Percentiles rank a stretch among this genome's conserved stretches.
phyloP scores from a whole-genome alignment of 1,140 invertebrate species.

The Camponotus vicinus region DNA sequence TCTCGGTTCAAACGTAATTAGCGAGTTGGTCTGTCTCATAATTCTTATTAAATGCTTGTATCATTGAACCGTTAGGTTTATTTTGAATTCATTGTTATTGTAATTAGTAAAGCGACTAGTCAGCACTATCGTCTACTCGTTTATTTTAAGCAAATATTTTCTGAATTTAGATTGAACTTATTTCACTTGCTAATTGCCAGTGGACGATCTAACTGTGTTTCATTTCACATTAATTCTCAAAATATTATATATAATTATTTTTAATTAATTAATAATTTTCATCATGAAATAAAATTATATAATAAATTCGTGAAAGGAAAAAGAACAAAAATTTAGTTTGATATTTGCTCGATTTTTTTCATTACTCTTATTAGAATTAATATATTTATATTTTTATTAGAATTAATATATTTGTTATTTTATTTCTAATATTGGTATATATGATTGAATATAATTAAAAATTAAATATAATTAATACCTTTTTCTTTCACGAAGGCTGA shows the following conservation, averaged over 20 bases:
- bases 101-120: slow-evolving; percentile 13
- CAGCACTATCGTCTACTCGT: background rate
- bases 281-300: background rate
- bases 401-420: background rate
- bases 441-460: too few species aligned
- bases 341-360: background rate
- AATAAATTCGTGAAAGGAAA: too few species aligned
- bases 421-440: background rate
- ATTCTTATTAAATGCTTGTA: slow-evolving; percentile 20
- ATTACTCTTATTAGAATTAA: background rate
- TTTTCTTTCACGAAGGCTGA: background rate
- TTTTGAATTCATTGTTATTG: slow-evolving; percentile 19
- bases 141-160: background rate
- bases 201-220: background rate
- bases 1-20: slow-evolving; percentile 28
- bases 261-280: too few species aligned
- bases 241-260: background rate
- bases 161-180: slow-evolving; percentile 16
- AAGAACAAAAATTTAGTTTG: background rate
- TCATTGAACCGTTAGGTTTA: background rate
- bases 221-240: background rate
- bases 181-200: background rate
- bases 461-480: background rate
- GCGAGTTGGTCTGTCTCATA: background rate
- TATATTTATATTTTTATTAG: background rate